phyloP scores from a whole-genome alignment of 2,113 vertebrate species.

The Cisticola juncidis region DNA sequence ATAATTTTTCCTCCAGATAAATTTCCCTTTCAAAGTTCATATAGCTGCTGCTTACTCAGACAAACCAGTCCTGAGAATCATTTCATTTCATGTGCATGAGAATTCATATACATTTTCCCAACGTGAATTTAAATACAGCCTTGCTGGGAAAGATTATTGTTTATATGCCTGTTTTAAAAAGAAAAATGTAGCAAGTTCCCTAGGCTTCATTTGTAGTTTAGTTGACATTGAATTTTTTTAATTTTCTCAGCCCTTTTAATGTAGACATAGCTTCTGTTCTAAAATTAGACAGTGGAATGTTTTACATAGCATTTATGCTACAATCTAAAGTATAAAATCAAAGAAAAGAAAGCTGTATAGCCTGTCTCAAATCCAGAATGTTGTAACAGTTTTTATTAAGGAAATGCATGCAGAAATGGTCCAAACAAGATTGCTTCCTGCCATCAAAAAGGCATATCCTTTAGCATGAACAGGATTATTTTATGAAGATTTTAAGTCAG shows the following conservation, averaged over 20 bases:
- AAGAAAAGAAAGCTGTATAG: background rate
- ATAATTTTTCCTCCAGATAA: constrained; percentile 35
- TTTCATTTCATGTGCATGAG: constrained; percentile 10
- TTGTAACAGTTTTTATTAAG: background rate
- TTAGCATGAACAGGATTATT: background rate
- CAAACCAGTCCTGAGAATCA: constrained; percentile 2
- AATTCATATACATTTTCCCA: background rate
- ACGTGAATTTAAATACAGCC: background rate
- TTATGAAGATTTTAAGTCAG: background rate
- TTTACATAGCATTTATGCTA: constrained; percentile 18
- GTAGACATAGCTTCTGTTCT: background rate
- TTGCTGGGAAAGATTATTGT: constrained; percentile 51
- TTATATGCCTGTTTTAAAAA: constrained; percentile 35
- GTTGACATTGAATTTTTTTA: background rate
- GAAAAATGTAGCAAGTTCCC: constrained; percentile 16
- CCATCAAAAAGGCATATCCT: background rate
- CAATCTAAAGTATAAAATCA: background rate
- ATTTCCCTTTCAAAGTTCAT: constrained; percentile 31
- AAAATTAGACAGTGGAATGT: background rate
- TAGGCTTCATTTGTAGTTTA: constrained; percentile 25
- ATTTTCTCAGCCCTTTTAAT: constrained; percentile 43
- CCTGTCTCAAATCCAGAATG: background rate
- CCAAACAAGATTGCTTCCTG: background rate
- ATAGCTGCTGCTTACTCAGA: constrained; percentile 11
- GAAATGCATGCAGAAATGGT: background rate